Evolutionary conservation across 2,888 invertebrate genomes (phyloP).

Genomic region (Spodoptera littoralis): DNA sequence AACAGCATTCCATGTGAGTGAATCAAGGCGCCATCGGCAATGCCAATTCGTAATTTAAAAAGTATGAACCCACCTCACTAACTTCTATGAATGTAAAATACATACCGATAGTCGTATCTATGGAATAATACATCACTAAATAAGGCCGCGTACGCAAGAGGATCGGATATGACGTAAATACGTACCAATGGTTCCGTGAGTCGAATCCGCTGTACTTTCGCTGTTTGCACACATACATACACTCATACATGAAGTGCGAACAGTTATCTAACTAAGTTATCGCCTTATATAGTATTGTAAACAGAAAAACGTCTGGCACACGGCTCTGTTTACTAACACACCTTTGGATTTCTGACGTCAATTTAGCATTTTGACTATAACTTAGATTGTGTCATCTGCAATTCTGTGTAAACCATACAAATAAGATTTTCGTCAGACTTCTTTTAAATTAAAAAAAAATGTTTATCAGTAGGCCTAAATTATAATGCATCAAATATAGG

Average conservation of each 20-base stretch:
- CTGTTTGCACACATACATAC: slow-evolving; percentile 65
- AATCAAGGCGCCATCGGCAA: slow-evolving; percentile 46
- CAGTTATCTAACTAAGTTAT: slow-evolving; percentile 57
- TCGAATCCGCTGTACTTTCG: slow-evolving; percentile 66
- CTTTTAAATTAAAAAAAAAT: too few species aligned
- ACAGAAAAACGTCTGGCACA: slow-evolving; percentile 48
- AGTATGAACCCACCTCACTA: slow-evolving; percentile 33
- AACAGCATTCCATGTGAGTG: slow-evolving; percentile 37
- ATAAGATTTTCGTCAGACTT: too few species aligned
- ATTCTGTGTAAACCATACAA: too few species aligned
- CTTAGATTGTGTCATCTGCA: slow-evolving; percentile 8
- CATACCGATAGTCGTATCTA: slow-evolving; percentile 48
- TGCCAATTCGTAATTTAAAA: slow-evolving; percentile 40
- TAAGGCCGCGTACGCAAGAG: slow-evolving; percentile 59
- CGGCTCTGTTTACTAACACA: slow-evolving; percentile 51
- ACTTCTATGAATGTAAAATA: slow-evolving; percentile 50
- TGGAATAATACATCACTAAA: slow-evolving; percentile 58
- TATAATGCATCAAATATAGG: too few species aligned
- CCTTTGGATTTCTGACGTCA: slow-evolving; percentile 50
- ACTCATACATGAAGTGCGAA: slow-evolving; percentile 28
- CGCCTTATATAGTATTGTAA: slow-evolving; percentile 61
- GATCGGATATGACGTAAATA: slow-evolving; percentile 67
- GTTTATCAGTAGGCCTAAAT: too few species aligned
- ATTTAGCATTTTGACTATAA: slow-evolving; percentile 10
- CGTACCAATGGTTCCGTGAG: slow-evolving; percentile 63